A percentile compares a stretch with the other conserved stretches of the same genome.
phyloP scores from a whole-genome alignment of 2,113 vertebrate genomes.

The Strix uralensis region DNA sequence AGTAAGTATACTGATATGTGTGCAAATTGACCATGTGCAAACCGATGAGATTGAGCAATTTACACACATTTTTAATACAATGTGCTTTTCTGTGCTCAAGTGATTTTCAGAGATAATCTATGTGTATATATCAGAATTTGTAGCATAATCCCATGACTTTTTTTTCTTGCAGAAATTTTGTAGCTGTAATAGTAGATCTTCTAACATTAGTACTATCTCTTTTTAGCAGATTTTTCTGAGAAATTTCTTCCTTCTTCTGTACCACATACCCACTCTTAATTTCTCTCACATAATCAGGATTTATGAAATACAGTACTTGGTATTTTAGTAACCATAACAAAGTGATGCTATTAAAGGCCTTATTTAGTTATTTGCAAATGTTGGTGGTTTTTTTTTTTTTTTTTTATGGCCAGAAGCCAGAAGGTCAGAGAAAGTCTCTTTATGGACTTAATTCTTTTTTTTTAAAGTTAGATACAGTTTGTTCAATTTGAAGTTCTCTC shows the following conservation, averaged over 20 bases:
- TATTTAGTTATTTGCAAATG: neutral
- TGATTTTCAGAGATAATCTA: neutral
- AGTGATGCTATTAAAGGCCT: neutral
- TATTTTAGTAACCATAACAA: neutral
- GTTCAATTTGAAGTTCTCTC: neutral
- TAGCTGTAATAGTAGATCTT: neutral
- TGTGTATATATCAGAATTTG: neutral
- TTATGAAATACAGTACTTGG: neutral
- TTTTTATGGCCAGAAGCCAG: neutral
- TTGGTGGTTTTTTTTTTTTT: neutral
- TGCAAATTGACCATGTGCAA: neutral
- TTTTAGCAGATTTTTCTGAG: neutral
- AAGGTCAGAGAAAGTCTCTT: neutral
- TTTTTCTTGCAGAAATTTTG: neutral
- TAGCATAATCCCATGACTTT: neutral
- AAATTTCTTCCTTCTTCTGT: neutral
- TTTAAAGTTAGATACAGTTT: neutral
- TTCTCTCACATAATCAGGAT: neutral
- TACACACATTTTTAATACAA: neutral
- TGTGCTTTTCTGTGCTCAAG: neutral
- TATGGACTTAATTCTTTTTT: neutral
- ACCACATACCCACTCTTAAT: neutral
- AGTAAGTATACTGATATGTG: neutral
- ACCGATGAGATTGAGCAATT: neutral
- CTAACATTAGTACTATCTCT: neutral